Evolutionary conservation across 2,113 vertebrate genomes (phyloP).

Genomic region (Pedionomus torquatus): DNA sequence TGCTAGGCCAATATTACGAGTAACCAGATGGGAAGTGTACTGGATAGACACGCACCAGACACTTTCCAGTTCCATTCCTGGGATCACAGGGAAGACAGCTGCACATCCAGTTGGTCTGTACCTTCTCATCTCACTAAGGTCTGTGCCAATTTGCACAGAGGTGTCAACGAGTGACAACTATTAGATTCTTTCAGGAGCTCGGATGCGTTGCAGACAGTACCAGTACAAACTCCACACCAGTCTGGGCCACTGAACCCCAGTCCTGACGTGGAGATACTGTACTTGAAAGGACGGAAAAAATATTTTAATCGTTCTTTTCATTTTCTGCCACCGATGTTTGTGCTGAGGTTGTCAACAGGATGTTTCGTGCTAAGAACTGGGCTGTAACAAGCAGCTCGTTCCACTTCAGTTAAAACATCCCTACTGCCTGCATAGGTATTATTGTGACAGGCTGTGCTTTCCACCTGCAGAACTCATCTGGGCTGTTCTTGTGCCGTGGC

Average conservation of each 20-base stretch:
- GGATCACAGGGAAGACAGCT: not conserved
- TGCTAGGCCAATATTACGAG: not conserved
- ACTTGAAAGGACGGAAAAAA: not conserved
- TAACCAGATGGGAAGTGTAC: not conserved
- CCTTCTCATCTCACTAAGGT: not conserved
- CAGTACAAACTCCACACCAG: not conserved
- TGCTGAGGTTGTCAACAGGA: constrained; percentile 3
- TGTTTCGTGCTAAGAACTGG: not conserved
- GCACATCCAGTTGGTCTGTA: not conserved
- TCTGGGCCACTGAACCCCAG: not conserved
- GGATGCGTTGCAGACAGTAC: not conserved
- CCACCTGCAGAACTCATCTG: not conserved
- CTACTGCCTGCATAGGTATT: not conserved
- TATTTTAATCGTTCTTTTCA: not conserved
- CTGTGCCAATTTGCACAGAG: not conserved
- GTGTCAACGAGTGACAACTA: not conserved
- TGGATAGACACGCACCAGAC: not conserved
- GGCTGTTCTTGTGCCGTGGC: not conserved
- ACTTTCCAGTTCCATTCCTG: not conserved
- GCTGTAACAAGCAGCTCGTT: not conserved
- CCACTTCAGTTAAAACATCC: not conserved
- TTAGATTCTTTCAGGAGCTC: not conserved
- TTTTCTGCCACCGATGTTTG: not conserved
- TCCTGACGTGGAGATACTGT: not conserved
- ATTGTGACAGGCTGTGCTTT: not conserved